Percentiles rank a stretch among this genome's conserved stretches.
Evolutionary conservation across 2,113 vertebrate genomes (phyloP).

Genomic region (Actinemys pallida): DNA sequence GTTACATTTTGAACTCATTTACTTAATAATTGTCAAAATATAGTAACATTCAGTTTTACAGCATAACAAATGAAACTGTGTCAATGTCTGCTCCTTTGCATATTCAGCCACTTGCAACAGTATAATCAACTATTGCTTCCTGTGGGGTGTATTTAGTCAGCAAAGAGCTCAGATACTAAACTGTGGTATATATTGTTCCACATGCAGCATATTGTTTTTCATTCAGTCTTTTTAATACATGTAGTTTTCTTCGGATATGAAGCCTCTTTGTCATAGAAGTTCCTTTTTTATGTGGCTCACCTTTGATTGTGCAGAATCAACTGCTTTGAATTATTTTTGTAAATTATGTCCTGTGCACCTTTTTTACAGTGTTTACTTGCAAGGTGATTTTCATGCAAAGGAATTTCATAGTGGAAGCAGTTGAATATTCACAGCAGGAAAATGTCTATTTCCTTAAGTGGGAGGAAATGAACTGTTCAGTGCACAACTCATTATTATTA

Average conservation of each 20-base stretch:
- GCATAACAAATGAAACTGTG: not conserved
- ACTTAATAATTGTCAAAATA: not conserved
- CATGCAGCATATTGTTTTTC: not conserved
- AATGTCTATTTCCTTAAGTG: conserved; percentile 1
- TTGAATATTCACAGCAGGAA: not conserved
- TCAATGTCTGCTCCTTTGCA: not conserved
- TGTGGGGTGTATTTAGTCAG: accelerated
- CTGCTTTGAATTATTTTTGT: not conserved
- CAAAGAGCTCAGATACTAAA: not conserved
- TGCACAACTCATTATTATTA: not conserved
- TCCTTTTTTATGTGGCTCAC: conserved; percentile 6
- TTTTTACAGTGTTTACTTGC: not conserved
- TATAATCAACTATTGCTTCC: not conserved
- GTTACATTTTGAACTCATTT: not conserved
- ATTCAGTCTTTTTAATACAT: not conserved
- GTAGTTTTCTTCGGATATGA: not conserved
- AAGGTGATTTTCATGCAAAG: conserved; percentile 1
- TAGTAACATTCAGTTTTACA: not conserved
- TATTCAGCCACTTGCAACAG: not conserved
- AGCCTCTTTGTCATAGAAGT: not conserved
- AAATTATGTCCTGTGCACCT: not conserved
- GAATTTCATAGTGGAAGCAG: not conserved
- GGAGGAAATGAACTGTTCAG: conserved; percentile 30
- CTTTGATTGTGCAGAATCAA: not conserved
- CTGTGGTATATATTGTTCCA: not conserved